These are phyloP conservation scores for Ceramica pisi DNA, from an alignment of 2,888 invertebrate species.

Conservation along the genomic window DNA sequence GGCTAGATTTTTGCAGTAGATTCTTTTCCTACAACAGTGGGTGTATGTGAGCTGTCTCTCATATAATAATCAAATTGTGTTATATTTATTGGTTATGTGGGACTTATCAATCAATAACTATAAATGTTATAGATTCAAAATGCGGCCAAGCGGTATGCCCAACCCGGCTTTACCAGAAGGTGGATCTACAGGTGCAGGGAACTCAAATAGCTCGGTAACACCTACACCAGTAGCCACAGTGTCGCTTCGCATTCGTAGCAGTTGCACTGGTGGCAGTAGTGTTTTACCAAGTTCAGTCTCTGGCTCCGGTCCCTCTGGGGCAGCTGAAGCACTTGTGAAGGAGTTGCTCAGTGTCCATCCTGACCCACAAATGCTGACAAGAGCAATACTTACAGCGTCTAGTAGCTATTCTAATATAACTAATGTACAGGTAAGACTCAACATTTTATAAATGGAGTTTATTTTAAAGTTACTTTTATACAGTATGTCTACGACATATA, in stretches of 20 bases:
- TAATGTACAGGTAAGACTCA: slow-evolving; percentile 82
- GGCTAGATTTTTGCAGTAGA: not conserved
- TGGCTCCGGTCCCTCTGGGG: slow-evolving; percentile 82
- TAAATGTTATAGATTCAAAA: slow-evolving; percentile 85
- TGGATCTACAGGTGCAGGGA: slow-evolving; percentile 84
- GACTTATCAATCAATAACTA: not conserved
- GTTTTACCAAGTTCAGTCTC: slow-evolving; percentile 78
- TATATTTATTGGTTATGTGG: not conserved
- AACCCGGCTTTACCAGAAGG: slow-evolving; percentile 88
- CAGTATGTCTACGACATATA: no score
- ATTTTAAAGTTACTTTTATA: not conserved
- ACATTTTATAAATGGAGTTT: not conserved
- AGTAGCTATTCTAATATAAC: slow-evolving; percentile 87
- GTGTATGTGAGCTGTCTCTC: not conserved
- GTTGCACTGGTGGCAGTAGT: slow-evolving; percentile 84
- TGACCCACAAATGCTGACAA: slow-evolving; percentile 89
- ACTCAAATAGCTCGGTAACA: slow-evolving; percentile 75
- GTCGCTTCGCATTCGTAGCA: slow-evolving; percentile 79
- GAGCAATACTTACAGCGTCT: slow-evolving; percentile 89
- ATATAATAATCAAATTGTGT: not conserved
- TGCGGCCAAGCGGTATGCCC: slow-evolving; percentile 86
- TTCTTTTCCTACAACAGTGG: not conserved
- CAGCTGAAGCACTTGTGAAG: slow-evolving; percentile 82
- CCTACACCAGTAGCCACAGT: slow-evolving; percentile 77
- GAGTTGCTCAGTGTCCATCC: slow-evolving; percentile 87